Evolutionary conservation across 2,797 vertebrate species (phyloP), one percentile per base, ranked within the genome.

Genomic region (Emydoidea blandingii): DNA sequence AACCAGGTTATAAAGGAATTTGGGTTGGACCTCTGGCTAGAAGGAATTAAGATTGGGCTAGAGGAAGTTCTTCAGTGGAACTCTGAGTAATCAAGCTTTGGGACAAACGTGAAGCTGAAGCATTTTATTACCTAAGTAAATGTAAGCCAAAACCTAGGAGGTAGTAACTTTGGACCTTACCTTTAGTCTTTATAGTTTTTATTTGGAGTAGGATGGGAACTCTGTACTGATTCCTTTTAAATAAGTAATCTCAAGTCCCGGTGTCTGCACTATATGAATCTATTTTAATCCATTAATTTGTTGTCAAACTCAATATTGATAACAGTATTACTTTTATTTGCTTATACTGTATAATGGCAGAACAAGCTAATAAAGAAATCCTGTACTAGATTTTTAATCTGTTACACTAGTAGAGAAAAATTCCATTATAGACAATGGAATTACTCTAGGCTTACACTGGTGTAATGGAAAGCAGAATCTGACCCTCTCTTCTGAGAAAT

Each of bases 401-500:
- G 92, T 91, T 96, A 94, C 92, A 94, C 78, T 81, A 44, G 86
- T 83, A 78, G 14, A 8, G 44, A 49, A 78, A 15, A 41, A 72
- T 19, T 72, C 14, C 27, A 78, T 49, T 92, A 95, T 65, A 94
- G 91, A 92, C 93, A 96, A n/a, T 89, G 85, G 91, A 95, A 93
- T 94, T 90, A 74, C 86, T 96, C 86, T 87, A 65, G 57, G 50
- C 85, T 94, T 92, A 93, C 89, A 68, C 0, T 79, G 88, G 94
- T 90, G 44, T 96, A 95, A 94, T 90, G 88, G 92, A 91, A 96
- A 97, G 92, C 92, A 94, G 95, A 84, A 86, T 91, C 93, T 79
- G 84, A 87, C 80, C 86, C 88, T 89, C 86, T 90, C 31, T 84
- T 92, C 93, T 96, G 91, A 95, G 89, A 94, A 95, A 95, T 96